Evolutionary conservation across 2,113 vertebrate species (phyloP).

Genomic region (Talpa occidentalis): DNA sequence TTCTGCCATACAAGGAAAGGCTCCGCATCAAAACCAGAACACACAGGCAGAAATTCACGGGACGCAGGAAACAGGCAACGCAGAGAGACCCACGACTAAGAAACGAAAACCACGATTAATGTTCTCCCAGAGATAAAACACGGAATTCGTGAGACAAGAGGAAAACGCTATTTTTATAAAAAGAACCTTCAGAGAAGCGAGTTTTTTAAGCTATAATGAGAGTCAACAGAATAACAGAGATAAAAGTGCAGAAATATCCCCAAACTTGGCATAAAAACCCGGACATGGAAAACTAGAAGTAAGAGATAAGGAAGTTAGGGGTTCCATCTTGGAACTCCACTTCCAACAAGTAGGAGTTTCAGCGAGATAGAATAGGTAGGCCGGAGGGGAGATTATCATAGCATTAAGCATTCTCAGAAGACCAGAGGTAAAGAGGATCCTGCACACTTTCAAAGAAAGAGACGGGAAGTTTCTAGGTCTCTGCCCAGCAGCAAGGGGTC

Average conservation of each 20-base stretch:
- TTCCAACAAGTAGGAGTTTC: background rate
- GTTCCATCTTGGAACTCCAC: too few relatives aligned
- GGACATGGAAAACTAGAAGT: background rate
- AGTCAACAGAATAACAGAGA: background rate
- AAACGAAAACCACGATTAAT: accelerated
- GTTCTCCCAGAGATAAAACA: background rate
- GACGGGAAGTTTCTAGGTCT: too few relatives aligned
- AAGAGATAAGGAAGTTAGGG: background rate
- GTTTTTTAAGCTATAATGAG: background rate
- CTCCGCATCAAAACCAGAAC: background rate
- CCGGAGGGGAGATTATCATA: accelerated
- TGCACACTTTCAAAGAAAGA: background rate
- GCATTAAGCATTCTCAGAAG: background rate
- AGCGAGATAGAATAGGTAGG: background rate
- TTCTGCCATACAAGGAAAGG: background rate
- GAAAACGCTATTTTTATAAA: background rate
- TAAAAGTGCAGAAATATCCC: background rate
- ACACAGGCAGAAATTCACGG: accelerated
- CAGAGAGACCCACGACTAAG: accelerated
- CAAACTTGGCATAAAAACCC: background rate
- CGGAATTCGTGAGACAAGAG: background rate
- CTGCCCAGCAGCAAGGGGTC: too few relatives aligned
- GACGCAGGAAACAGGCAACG: background rate
- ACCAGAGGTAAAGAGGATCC: background rate
- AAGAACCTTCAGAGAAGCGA: background rate